Evolutionary conservation across 1,140 invertebrate species (phyloP).

Genomic region (Acromyrmex heyeri): DNA sequence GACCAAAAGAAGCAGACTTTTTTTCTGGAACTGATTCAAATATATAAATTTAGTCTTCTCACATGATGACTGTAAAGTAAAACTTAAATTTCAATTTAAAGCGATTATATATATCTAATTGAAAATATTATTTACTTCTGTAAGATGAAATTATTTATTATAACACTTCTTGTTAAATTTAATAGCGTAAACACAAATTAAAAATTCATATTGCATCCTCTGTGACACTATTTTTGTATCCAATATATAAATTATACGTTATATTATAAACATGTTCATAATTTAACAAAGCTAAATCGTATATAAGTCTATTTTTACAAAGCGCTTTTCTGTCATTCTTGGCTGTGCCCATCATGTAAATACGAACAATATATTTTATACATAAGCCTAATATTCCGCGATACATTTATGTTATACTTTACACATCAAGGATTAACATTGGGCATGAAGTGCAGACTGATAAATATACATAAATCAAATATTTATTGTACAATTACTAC

Average conservation of each 20-base stretch:
- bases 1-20: constrained; percentile 41
- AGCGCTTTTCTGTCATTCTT: constrained; percentile 47
- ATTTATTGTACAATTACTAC: constrained; percentile 83
- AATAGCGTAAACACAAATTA: constrained; percentile 35
- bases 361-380: constrained; percentile 64
- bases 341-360: constrained; percentile 59
- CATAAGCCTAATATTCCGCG: constrained; percentile 55
- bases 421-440: constrained; percentile 75
- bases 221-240: neutral
- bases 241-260: constrained; percentile 56
- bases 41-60: constrained; percentile 32
- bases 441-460: constrained; percentile 81
- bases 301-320: constrained; percentile 50
- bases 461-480: constrained; percentile 80
- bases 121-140: neutral
- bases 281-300: constrained; percentile 55
- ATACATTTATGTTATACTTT: constrained; percentile 65
- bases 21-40: constrained; percentile 71
- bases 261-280: constrained; percentile 49
- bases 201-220: constrained; percentile 47
- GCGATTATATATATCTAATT: constrained; percentile 15
- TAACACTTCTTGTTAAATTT: neutral
- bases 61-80: constrained; percentile 19
- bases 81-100: constrained; percentile 22
- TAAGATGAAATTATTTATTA: constrained; percentile 11